Evolutionary conservation across 2,113 vertebrate species (phyloP), one percentile per base, ranked within the genome.

Genomic region (Aptenodytes patagonicus): DNA sequence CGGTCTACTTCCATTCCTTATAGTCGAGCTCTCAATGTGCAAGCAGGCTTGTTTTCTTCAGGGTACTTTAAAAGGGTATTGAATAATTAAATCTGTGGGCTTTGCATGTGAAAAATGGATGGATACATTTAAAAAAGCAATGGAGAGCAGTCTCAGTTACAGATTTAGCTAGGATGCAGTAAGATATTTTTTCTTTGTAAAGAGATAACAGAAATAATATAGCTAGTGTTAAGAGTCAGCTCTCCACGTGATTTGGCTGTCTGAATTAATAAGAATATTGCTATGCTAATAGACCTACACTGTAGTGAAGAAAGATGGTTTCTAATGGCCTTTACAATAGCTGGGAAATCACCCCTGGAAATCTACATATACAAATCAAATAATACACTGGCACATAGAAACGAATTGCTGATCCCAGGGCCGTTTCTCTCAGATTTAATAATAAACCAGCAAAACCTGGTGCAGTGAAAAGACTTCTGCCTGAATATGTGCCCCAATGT

Each of bases 401-500:
- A 82, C 34, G 15, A 87, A 84, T 71, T 78, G n/a, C 28, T 66
- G 46, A 83, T 90, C 51, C 52, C 11, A 68, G 38, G 49, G 58
- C 42, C 4, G 3, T 40, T 90, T 90, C 42, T 93, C 88, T 81
- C 83, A 51, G 25, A 34, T 81, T 68, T 66, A 71, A 71, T 81
- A 93, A 92, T 31, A 71, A 93, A 64, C 29, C 18, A 47, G 40
- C 40, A 36, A 42, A 93, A 84, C 4, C 8, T 64, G 47, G 17
- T 83, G 19, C 38, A 78, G 42, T 51, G 44, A 58, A 75, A 71
- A 91, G 65, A 1, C 12, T 84, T 70, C 26, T 73, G 28, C 52
- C 52, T 0, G 0, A 28, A 32, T 24, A 7, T 7, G 6, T 73
- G 46, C 16, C 32, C 15, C 7, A 7, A 0, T 32, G 36, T 55